Evolutionary conservation across 2,888 invertebrate species (phyloP), one percentile per base, ranked within the genome.

Genomic region (Hyposoter dolosus): DNA sequence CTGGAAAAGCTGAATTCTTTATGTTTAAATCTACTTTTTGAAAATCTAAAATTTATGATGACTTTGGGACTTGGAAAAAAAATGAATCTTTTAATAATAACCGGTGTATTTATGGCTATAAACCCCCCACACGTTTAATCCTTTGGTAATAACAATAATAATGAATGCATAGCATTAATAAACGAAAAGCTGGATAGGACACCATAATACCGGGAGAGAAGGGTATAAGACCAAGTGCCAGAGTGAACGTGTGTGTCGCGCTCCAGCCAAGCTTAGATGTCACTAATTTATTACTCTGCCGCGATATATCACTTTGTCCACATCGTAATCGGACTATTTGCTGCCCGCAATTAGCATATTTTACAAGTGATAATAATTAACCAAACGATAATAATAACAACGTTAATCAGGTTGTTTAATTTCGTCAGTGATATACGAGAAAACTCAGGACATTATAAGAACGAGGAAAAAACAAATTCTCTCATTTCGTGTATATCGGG

Each of bases 251-350:
- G 74, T 82, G 45, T 69, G 69, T 79, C 56, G 69, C 63, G 72
- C 68, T 56, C 69, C 72, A 43, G 63, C 72, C 68, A 53, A 83
- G 87, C 87, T 87, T 87, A 87, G 84, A 84, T 82, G 80, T 81
- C 72, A 60, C 79, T 86, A 86, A 87, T 87, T 87, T 87, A 87
- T 86, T 82, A 66, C 68, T 76, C 50, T 23, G 35, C 79, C 75
- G 80, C 76, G 76, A 83, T 86, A 76, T 86, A 87, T 87, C 85
- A 85, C 84, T 68, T 23, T 40, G 71, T 65, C 78, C 78, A n/a
- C 80, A 80, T 85, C 66, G 80, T 83, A 84, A 83, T 87, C 83
- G 75, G 82, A 77, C 80, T 80, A 83, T 83, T 85, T 82, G 83
- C 77, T 82, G 72, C 77, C 23, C 66, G 76, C 71, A 85, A 87